Evolutionary conservation across 2,113 vertebrate genomes (phyloP), one percentile per base, ranked within the genome.

Genomic region (Tupaia chinensis): DNA sequence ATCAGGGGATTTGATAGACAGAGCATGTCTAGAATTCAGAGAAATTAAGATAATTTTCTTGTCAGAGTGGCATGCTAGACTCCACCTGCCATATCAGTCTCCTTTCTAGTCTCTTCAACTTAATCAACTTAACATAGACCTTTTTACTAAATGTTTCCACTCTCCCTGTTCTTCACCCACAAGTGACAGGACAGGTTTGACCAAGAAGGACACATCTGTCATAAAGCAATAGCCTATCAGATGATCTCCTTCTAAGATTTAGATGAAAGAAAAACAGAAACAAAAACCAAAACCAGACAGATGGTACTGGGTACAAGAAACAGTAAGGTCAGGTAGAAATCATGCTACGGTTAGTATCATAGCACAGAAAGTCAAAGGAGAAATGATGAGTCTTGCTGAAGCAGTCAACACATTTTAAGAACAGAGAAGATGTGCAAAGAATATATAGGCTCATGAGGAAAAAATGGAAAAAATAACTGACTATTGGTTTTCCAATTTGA

Each of bases 11-110:
- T 91, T 81, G 82, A 72, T 83, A 84, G 61, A 70, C 72, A 88
- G 87, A 81, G 8, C 81, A 13, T 70, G 61, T 66, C 78, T 84
- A 91, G 54, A 78, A 74, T 74, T 91, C 63, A 80, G 25, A 93
- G 19, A 34, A 65, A 87, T 69, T 66, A 87, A 20, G 14, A 84
- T 20, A 58, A 87, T 80, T 58, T 4, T 79, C n/a, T 88, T 87
- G 27, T 78, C 76, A 77, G 60, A 72, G 7, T 81, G 34, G 27
- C 66, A 60, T 66, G 61, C 17, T 88, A 69, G 20, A 58, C 16
- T 44, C 53, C 56, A 60, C 19, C 56, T 95, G 68, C 79, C 22
- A 60, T 29, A 66, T 23, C 63, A 79, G 65, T 32, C 60, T 89
- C 7, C 16, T 25, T 85, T 74, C 53, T 27, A 34, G 27, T 69